Conservation (phyloP, 2,797 vertebrate species). For the Corythornis leucogaster region DNA sequence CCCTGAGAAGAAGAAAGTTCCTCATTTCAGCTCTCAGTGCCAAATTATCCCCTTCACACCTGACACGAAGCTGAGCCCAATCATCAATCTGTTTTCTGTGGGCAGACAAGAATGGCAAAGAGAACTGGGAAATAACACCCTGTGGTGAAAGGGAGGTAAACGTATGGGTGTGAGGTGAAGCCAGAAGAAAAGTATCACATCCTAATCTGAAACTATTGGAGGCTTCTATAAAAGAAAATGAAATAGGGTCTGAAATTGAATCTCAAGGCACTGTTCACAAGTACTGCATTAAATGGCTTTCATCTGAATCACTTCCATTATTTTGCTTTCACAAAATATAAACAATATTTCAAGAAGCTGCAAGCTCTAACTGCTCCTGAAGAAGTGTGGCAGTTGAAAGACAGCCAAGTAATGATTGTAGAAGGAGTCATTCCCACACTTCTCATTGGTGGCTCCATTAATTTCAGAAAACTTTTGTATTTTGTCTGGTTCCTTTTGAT, state of each 20-base stretch:
- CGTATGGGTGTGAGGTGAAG: not conserved
- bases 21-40: not conserved
- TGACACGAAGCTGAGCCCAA: not conserved
- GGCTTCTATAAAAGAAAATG: not conserved
- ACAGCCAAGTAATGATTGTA: not conserved
- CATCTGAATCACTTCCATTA: not conserved
- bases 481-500: not conserved
- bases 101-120: not conserved
- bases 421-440: not conserved
- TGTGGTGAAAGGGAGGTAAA: not conserved
- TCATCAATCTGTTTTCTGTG: not conserved
- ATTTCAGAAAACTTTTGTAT: not conserved
- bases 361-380: not conserved
- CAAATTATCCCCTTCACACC: not conserved
- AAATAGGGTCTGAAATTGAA: not conserved
- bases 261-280: not conserved
- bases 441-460: not conserved
- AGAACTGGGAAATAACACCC: not conserved
- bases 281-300: not conserved
- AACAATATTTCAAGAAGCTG: not conserved
- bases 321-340: not conserved
- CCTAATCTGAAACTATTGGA: not conserved
- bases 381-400: not conserved
- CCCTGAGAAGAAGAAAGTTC: not conserved
- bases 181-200: not conserved